Evolutionary conservation across 2,888 invertebrate species (phyloP), one percentile per base, ranked within the genome.

Genomic region (Nemotelus nigrinus): DNA sequence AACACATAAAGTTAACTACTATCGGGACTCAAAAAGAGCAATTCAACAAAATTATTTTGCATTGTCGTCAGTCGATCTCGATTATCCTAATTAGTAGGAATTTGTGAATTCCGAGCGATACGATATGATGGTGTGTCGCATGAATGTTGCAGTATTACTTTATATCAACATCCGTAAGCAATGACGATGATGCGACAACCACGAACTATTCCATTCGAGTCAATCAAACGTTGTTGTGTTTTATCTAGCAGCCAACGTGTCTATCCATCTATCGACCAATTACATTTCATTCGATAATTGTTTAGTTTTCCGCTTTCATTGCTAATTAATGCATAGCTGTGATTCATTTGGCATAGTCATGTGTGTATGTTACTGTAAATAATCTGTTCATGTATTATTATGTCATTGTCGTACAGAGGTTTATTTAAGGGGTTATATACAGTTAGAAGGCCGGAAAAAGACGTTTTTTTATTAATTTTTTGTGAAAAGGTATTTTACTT

Each of bases 301-400:
- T 63, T 71, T 74, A 39, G 39, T n/a, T 60, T 60, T 63, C 60
- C 74, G 63, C 39, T 74, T 74, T 74, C 63, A 48, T 63, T 43
- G 47, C 70, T 70, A 53, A 70, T 70, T 70, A 53, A 70, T 70
- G 53, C 70, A 70, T 55, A 70, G 6, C 44, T 47, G 70, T 47
- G 53, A 55, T 41, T 70, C 53, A 70, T 53, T 70, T 8, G 5
- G 45, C 65, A 10, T 41, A 41, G 63, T 10, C 25, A 25, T 25
- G 25, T 25, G 25, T 25, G 25, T 25, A 25, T 25, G 25, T 25
- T 0, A 25, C 25, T 25, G 25, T 25, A 25, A 25, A 25, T 25
- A 25, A 25, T 25, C 25, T 25, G 25, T 25, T 25, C 25, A 25
- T 25, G 25, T 25, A 25, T 25, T 25, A 25, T 25, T 25, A 25